A percentile compares a stretch with the other conserved stretches of the same genome.
Evolutionary conservation across 2,797 vertebrate genomes (phyloP).

Genomic region (Esox lucius): DNA sequence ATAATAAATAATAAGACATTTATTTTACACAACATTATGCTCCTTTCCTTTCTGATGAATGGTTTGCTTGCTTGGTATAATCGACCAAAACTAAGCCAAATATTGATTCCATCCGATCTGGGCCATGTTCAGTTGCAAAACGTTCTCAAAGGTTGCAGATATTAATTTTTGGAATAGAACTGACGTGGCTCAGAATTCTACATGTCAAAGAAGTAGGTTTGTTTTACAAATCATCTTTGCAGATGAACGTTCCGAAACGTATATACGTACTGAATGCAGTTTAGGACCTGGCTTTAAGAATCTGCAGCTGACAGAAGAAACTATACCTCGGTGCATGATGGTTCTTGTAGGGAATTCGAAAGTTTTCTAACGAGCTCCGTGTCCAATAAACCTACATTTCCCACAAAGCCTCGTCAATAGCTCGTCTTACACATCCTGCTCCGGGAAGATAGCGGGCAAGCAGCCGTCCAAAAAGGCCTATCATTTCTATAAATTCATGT

Average conservation of each 20-base stretch:
- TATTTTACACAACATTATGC: not conserved
- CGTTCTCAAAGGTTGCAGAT: too few species aligned
- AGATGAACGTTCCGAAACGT: too few species aligned
- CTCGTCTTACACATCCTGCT: conserved; percentile 50
- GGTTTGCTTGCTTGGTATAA: not conserved
- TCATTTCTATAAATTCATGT: conserved; percentile 52
- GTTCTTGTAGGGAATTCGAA: conserved; percentile 62
- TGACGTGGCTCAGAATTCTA: too few species aligned
- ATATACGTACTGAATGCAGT: too few species aligned
- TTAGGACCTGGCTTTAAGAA: conserved; percentile 53
- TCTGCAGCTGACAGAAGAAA: not conserved
- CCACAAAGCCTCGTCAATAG: conserved; percentile 43
- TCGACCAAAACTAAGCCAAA: not conserved
- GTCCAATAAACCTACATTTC: conserved; percentile 47
- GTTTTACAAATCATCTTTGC: too few species aligned
- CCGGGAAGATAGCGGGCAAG: conserved; percentile 64
- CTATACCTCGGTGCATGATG: conserved; percentile 15
- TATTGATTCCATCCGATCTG: not conserved
- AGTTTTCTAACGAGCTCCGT: accelerated
- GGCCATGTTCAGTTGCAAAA: too few species aligned
- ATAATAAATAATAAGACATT: not conserved
- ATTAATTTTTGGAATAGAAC: too few species aligned
- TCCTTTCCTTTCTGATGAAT: not conserved
- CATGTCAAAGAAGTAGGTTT: too few species aligned
- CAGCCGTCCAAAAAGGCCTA: conserved; percentile 40